A percentile compares a stretch with the other conserved stretches of the same genome.
Evolutionary conservation across 2,113 vertebrate species (phyloP).

Genomic region (Fregetta grallaria): DNA sequence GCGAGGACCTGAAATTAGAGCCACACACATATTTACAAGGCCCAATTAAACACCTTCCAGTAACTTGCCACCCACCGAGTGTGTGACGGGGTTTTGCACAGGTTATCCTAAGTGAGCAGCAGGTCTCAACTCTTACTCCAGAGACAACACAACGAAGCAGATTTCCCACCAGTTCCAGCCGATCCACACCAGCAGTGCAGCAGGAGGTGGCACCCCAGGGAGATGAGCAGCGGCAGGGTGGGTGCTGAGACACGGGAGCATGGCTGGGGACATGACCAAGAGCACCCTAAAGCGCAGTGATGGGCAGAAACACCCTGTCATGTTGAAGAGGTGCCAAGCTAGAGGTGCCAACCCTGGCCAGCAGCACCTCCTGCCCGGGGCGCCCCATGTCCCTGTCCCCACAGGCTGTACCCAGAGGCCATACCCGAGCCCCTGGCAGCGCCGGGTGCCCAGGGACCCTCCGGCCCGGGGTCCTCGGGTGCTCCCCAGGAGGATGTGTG

Average conservation of each 20-base stretch:
- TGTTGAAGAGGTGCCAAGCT: background rate
- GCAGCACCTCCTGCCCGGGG: background rate
- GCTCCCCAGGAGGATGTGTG: background rate
- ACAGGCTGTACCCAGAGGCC: too few species aligned
- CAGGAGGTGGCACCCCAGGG: background rate
- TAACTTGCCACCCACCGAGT: background rate
- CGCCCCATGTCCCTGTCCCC: background rate
- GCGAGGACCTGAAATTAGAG: background rate
- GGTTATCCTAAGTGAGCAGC: background rate
- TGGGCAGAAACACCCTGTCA: accelerated
- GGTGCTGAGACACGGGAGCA: accelerated
- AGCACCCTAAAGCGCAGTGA: accelerated
- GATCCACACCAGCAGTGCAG: accelerated
- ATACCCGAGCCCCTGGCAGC: accelerated
- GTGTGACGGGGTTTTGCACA: background rate
- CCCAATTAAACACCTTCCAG: background rate
- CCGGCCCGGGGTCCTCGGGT: background rate
- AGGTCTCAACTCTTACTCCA: background rate
- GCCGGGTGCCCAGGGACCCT: background rate
- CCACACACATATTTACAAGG: background rate
- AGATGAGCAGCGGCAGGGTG: background rate
- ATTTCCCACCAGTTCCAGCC: background rate
- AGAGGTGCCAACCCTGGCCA: background rate
- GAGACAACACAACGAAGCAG: background rate
- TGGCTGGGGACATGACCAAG: accelerated